These are phyloP conservation scores for Hylomyscus alleni DNA, from an alignment of 2,797 vertebrate genomes.

Conservation along the genomic window DNA sequence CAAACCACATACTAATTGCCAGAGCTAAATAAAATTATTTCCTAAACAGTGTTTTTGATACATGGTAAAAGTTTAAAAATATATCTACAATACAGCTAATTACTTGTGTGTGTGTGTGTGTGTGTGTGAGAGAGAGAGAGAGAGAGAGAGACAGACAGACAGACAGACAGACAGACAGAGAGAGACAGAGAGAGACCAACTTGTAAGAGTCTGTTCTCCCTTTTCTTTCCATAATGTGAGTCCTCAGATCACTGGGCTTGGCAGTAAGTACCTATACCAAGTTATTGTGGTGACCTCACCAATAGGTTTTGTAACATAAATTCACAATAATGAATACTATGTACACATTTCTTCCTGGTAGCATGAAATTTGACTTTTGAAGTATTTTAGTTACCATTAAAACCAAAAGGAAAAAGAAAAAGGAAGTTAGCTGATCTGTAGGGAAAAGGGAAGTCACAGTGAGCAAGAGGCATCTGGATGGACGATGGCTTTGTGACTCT, in stretches of 20 bases:
- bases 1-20: not conserved
- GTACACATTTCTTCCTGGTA: slow-evolving; percentile 35
- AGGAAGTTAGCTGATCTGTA: slow-evolving; percentile 71
- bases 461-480: slow-evolving; percentile 70
- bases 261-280: not conserved
- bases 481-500: slow-evolving; percentile 12
- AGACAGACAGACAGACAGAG: too few relatives aligned
- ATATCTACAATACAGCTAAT: not conserved
- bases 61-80: slow-evolving; percentile 32
- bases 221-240: not conserved
- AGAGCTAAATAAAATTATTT: slow-evolving; percentile 67
- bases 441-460: slow-evolving; percentile 21
- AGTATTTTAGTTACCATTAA: slow-evolving; percentile 64
- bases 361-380: slow-evolving; percentile 35
- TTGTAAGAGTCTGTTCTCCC: not conserved
- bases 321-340: slow-evolving; percentile 20
- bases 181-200: not conserved
- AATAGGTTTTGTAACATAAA: slow-evolving; percentile 16
- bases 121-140: too few relatives aligned
- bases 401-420: slow-evolving; percentile 42
- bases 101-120: not conserved
- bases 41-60: slow-evolving; percentile 25
- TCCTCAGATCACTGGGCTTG: not conserved
- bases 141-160: too few relatives aligned
- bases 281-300: not conserved